Evolutionary conservation across 2,888 invertebrate genomes (phyloP), one percentile per base, ranked within the genome.

Genomic region (Ceramica pisi): DNA sequence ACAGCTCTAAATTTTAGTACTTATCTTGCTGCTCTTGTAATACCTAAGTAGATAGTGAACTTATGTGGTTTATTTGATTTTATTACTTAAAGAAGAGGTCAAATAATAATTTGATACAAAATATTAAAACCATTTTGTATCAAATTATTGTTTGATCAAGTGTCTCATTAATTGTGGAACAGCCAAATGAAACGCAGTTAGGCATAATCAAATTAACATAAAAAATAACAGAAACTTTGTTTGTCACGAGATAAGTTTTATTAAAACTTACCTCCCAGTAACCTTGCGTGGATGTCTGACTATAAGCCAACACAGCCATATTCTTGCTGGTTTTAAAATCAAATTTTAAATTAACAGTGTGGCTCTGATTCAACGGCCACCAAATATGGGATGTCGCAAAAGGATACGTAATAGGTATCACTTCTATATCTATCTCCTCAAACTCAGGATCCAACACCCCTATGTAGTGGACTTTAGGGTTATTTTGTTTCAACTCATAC

Each of bases 331-430:
- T 98, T 94, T 98, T 98, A 94, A 98, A 99, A 93, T 98, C 98
- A 93, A 99, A 98, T 91, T 97, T 97, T 84, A 99, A 95, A 92
- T 97, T 97, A 81, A 99, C 96, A 86, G 97, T 97, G 84, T 97
- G 97, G 50, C 97, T 97, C 87, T 97, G 97, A 91, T 97, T 97
- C 91, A 98, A 97, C 61, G 98, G 98, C 98, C 98, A 98, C 97
- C 98, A 98, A 91, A 98, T 98, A 93, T 98, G 98, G 78, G 98
- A 98, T 64, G 98, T 98, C 74, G 98, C 98, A 92, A 98, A 98
- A 65, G 98, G 98, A 94, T 98, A 98, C 50, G 99, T 99, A 86
- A 99, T 98, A 50, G 99, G 98, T 90, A 99, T 98, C 67, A 98
- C 98, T 91, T 98, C 97, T 31, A 98, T 98, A 92, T 98, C 98